Base-by-base conservation (phyloP, 2,113 vertebrate species). In the Ceuthmochares aereus region DNA sequence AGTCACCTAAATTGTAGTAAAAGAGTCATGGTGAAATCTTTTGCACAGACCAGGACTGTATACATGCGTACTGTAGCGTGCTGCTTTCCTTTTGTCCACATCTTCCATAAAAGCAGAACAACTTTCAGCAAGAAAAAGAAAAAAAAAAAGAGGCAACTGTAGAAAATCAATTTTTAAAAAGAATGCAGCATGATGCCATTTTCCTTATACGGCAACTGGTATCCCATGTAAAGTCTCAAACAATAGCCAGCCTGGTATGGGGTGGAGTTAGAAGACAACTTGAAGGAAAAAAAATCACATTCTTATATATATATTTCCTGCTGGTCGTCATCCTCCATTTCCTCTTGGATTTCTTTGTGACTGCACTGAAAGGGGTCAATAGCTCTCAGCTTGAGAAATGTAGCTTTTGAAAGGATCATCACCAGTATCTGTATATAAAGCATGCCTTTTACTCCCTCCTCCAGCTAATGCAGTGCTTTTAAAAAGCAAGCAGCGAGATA, bases 331-430 rank as follows among this genome's bases (percentile, higher is more conserved):
- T 69, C 84, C 81, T 89, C 84, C 62, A 79, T 89, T 93, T 95
- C 87, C 84, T 82, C 77, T 79, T 60, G 93, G 81, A 84, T 92
- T 90, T 93, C 92, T 95, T 93, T 95, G 91, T 94, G 91, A 60
- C 36, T 91, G 54, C 81, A 82, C 56, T 96, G 81, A 91, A 94
- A 96, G 84, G 66, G 95, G 92, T 97, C 96, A 96, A 91, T 90
- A 93, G 79, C 87, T 96, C 82, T 67, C 90, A 95, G 90, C 82
- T 91, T 85, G 91, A 95, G 90, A 90, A 94, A 91, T 52, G 72
- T 72, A 90, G 59, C 70, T 96, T 95, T 77, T 93, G 68, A 96
- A 93, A 92, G 85, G 87, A 49, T 72, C 59, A 93, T 89, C 93
- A 73, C 74, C 55, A 86, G 84, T 67, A 90, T 70, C 91, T 73